Evolutionary conservation across 2,888 invertebrate genomes (phyloP).

Genomic region (Rapana venosa): DNA sequence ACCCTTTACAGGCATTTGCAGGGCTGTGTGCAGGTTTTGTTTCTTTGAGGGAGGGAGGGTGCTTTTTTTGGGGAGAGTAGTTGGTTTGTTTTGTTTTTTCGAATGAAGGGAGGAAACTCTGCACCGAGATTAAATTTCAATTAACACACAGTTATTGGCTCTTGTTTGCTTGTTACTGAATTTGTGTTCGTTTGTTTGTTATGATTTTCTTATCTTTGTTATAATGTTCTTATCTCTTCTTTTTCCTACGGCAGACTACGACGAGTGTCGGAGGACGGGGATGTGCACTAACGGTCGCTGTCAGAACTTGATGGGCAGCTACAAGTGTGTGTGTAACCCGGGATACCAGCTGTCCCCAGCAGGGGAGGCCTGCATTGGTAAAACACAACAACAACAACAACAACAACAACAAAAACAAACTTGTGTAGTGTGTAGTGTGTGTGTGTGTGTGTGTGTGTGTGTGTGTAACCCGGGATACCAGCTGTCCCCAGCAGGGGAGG

Average conservation of each 20-base stretch:
- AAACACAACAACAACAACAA: no score
- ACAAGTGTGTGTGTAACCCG: conserved; percentile 88
- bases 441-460: no score
- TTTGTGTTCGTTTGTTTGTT: background rate
- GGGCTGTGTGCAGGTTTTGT: no score
- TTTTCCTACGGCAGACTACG: conserved; percentile 62
- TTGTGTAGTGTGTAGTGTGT: no score
- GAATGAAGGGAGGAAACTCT: no score
- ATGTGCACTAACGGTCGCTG: conserved; percentile 92
- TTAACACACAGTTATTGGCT: background rate
- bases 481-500: conserved; percentile 85
- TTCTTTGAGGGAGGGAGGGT: no score
- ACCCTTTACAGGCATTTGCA: no score
- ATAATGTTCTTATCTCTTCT: background rate
- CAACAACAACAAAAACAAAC: no score
- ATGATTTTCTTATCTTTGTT: background rate
- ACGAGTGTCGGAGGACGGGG: conserved; percentile 76
- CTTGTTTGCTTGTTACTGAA: background rate
- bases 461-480: conserved; percentile 86
- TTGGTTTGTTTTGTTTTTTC: no score
- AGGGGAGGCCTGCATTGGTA: conserved; percentile 88
- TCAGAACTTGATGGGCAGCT: conserved; percentile 89
- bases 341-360: conserved; percentile 85
- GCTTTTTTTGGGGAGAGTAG: no score
- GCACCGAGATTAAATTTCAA: no score